These are phyloP conservation scores for Dipus sagitta DNA, from an alignment of 2,797 vertebrate species.

Conservation along the genomic window DNA sequence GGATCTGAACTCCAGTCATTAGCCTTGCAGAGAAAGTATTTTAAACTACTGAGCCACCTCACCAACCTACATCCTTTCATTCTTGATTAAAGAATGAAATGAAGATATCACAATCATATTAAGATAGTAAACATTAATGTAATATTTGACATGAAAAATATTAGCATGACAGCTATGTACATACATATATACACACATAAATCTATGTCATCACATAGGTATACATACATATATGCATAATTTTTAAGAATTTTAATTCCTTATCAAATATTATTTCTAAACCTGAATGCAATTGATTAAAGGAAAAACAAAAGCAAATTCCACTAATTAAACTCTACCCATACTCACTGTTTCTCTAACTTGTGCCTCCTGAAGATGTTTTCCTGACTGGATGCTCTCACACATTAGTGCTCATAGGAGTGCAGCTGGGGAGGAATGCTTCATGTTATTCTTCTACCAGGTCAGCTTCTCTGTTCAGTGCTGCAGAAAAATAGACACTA, in stretches of 20 bases:
- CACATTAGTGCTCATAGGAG: background rate
- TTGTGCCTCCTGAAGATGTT: background rate
- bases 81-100: background rate
- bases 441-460: background rate
- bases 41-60: too few relatives aligned
- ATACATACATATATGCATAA: background rate
- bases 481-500: background rate
- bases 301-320: constrained; percentile 10
- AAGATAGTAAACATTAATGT: background rate
- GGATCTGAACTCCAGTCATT: too few relatives aligned
- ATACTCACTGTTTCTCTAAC: background rate
- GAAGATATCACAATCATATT: background rate
- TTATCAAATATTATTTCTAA: constrained; percentile 37
- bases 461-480: background rate
- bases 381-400: background rate
- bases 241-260: background rate
- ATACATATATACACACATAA: background rate
- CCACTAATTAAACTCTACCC: background rate
- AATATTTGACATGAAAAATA: too few relatives aligned
- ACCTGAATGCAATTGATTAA: background rate
- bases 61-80: background rate
- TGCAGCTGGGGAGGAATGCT: background rate
- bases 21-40: too few relatives aligned
- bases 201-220: background rate
- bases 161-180: background rate